These are phyloP conservation scores for Climacteris rufus DNA, from an alignment of 2,113 vertebrate genomes.

Conservation along the genomic window DNA sequence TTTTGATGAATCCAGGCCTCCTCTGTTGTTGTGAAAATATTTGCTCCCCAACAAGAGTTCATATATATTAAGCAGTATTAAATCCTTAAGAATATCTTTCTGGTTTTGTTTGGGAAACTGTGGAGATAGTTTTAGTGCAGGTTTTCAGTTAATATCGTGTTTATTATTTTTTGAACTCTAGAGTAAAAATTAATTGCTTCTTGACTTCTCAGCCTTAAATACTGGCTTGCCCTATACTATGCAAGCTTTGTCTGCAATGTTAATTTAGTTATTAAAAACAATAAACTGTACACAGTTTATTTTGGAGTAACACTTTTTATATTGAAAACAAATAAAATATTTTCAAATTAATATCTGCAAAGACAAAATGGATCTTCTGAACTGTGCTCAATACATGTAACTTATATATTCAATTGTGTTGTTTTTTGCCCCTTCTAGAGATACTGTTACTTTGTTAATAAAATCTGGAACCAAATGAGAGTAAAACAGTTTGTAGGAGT, in stretches of 20 bases:
- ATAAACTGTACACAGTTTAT: neutral
- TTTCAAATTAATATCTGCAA: neutral
- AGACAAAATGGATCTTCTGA: neutral
- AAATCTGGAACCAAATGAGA: neutral
- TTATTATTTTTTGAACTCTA: constrained; percentile 17
- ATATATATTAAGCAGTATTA: neutral
- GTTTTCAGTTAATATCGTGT: neutral
- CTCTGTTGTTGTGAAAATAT: neutral
- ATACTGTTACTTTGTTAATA: neutral
- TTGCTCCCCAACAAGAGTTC: neutral
- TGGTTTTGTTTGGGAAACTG: neutral
- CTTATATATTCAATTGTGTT: neutral
- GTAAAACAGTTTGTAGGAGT: neutral
- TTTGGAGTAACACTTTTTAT: neutral
- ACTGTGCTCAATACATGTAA: neutral
- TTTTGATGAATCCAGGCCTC: neutral
- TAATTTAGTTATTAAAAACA: constrained; percentile 22
- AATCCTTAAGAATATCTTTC: neutral
- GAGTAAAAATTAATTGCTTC: neutral
- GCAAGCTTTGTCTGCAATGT: neutral
- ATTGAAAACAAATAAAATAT: neutral
- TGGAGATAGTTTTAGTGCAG: neutral
- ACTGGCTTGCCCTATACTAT: neutral
- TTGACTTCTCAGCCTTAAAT: constrained; percentile 18
- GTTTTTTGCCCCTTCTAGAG: neutral